Percentiles rank a stretch among this genome's conserved stretches.
Conservation (phyloP, 2,797 vertebrate species). For the Bryconaethiops microstoma region DNA sequence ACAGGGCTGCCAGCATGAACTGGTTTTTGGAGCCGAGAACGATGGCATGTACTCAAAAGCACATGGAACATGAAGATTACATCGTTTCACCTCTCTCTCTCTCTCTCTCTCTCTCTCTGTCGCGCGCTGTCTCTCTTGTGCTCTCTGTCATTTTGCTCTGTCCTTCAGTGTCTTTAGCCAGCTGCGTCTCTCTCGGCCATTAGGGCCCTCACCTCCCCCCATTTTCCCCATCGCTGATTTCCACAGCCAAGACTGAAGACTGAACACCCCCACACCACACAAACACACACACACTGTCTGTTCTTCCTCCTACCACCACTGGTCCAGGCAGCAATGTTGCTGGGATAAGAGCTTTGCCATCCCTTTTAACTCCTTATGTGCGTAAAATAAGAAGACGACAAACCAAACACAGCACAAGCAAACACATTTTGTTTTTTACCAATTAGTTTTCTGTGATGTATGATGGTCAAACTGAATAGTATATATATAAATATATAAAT, state of each 20-base stretch:
- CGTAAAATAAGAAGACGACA: conserved; percentile 5
- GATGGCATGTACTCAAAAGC: conserved; percentile 44
- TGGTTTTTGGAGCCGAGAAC: conserved; percentile 27
- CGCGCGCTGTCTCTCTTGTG: conserved; percentile 41
- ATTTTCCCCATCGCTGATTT: conserved; percentile 78
- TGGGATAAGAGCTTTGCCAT: conserved; percentile 32
- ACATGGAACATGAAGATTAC: conserved; percentile 67
- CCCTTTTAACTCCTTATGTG: conserved; percentile 8
- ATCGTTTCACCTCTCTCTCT: conserved; percentile 49
- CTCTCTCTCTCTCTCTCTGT: background rate
- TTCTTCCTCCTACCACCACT: conserved; percentile 49
- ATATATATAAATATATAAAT: too few relatives aligned
- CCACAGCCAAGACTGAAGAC: conserved; percentile 64
- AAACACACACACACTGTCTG: conserved; percentile 38
- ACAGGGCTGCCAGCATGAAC: conserved; percentile 20
- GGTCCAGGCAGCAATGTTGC: conserved; percentile 48
- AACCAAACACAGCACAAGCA: background rate
- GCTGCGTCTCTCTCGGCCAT: conserved; percentile 79
- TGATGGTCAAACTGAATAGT: too few relatives aligned
- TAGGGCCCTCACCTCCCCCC: conserved; percentile 65
- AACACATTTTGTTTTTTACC: too few relatives aligned
- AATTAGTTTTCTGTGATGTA: too few relatives aligned
- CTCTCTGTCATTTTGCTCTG: conserved; percentile 63
- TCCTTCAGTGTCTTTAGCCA: conserved; percentile 80
- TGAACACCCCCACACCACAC: conserved; percentile 44